Percentiles rank a stretch among this genome's conserved stretches.
Conservation (phyloP, 2,113 vertebrate genomes). For the Phalacrocorax carbo region DNA sequence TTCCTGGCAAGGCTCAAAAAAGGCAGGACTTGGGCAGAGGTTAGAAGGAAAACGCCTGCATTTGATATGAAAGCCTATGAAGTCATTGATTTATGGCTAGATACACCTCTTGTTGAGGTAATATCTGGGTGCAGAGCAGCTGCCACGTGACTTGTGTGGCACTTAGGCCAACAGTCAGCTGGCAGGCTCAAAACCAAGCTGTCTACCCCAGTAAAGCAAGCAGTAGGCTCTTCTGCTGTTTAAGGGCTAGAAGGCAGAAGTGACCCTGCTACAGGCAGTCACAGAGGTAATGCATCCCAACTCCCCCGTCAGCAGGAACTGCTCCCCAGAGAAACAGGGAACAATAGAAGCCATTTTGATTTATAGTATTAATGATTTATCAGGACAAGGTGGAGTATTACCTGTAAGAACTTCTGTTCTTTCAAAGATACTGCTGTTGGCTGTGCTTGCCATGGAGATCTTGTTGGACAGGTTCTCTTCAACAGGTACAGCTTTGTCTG, state of each 20-base stretch:
- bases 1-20: background rate
- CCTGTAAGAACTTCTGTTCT: conserved; percentile 92
- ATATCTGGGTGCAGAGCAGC: background rate
- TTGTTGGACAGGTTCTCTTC: conserved; percentile 72
- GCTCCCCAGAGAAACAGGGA: background rate
- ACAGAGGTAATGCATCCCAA: background rate
- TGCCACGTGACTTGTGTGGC: background rate
- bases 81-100: background rate
- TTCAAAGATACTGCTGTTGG: conserved; percentile 81
- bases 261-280: background rate
- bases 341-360: background rate
- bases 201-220: background rate
- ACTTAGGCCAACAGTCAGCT: background rate
- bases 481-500: background rate
- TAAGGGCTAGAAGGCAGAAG: background rate
- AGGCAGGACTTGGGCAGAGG: background rate
- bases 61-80: background rate
- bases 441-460: conserved; percentile 87
- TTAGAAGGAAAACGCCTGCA: background rate
- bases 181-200: background rate
- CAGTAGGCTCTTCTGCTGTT: background rate
- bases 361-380: background rate
- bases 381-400: conserved; percentile 51
- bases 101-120: background rate
- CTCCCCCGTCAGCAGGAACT: background rate